phyloP scores from a whole-genome alignment of 1,140 invertebrate species.

The Chelonus insularis region DNA sequence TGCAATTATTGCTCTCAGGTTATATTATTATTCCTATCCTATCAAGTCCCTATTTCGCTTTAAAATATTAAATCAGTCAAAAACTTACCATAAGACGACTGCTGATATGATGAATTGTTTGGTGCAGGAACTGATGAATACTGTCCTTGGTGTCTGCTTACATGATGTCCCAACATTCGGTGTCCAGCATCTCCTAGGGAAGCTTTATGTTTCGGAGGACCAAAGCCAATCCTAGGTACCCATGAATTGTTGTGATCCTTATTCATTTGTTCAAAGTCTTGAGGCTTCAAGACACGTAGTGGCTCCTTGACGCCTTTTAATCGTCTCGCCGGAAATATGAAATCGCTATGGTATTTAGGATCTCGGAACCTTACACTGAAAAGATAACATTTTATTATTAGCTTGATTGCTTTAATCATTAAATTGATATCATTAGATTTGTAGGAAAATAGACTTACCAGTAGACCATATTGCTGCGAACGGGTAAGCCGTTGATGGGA shows the following conservation, averaged over 20 bases:
- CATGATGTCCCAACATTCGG: conserved; percentile 65
- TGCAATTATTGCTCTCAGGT: not conserved
- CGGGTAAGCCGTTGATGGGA: conserved; percentile 69
- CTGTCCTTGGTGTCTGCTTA: conserved; percentile 33
- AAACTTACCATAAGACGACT: conserved; percentile 45
- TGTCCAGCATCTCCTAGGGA: conserved; percentile 69
- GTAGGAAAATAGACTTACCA: conserved; percentile 59
- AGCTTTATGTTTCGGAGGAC: conserved; percentile 64
- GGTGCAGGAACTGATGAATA: conserved; percentile 51
- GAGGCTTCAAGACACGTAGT: conserved; percentile 77
- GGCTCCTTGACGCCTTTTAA: conserved; percentile 73
- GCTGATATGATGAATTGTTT: conserved; percentile 31
- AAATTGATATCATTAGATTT: conserved; percentile 9
- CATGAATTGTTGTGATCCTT: conserved; percentile 65
- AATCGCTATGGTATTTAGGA: conserved; percentile 76
- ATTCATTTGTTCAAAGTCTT: conserved; percentile 72
- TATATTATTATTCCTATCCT: too few species aligned
- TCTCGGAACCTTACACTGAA: conserved; percentile 77
- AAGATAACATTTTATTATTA: conserved; percentile 45
- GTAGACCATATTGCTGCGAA: conserved; percentile 57
- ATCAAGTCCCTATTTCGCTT: too few species aligned
- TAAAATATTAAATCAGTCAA: too few species aligned
- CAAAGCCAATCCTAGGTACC: conserved; percentile 76
- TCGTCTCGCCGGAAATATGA: conserved; percentile 76
- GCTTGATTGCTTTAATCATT: not conserved